Base-by-base conservation (phyloP, 2,797 vertebrate species). In the Chaenodraco wilsoni region DNA sequence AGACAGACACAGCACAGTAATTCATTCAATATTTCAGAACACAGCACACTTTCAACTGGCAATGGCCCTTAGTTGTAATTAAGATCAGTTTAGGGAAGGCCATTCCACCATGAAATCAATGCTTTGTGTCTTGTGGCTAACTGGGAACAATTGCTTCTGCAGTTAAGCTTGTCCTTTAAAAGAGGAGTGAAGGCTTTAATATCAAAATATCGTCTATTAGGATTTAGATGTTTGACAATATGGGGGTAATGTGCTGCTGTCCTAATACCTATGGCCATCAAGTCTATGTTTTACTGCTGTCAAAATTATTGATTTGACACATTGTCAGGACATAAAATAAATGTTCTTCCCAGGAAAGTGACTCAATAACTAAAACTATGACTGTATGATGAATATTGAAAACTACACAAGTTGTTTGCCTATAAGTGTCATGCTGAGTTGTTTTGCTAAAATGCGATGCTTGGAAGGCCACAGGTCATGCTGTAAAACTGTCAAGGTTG, bases 401-500 rank as follows among this genome's bases (percentile, higher is more conserved):
- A 61, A 52, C 11, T 15, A 16, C 0, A 33, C 3, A 63, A 51
- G 52, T 49, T 43, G 45, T 43, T 45, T 31, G 46, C 19, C 5
- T 69, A 59, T 1, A 27, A 14, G 19, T 73, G 40, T 45, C 14
- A 61, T 12, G 14, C 1, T 19, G 60, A 58, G 60, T 3, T 50
- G 66, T 19, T 78, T 67, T 37, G 51, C 55, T 43, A 46, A 78
- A 54, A 69, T 68, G 69, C 41, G 12, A 52, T 7, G 2, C n/a
- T 46, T 9, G 7, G 17, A 3, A 37, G 37, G 56, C 11, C 59
- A 68, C 15, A 61, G 65, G 74, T 78, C 67, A 66, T 0, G 56
- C 37, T 80, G 68, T 73, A 56, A 79, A 78, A 51, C 58, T 31
- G 50, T 81, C 49, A 69, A 57, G 37, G 66, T 58, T 69, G 54